A percentile compares a stretch with the other conserved stretches of the same genome.
These are phyloP conservation scores for Drosophila imparisetae DNA, from an alignment of 2,888 invertebrate species.

Conservation along the genomic window DNA sequence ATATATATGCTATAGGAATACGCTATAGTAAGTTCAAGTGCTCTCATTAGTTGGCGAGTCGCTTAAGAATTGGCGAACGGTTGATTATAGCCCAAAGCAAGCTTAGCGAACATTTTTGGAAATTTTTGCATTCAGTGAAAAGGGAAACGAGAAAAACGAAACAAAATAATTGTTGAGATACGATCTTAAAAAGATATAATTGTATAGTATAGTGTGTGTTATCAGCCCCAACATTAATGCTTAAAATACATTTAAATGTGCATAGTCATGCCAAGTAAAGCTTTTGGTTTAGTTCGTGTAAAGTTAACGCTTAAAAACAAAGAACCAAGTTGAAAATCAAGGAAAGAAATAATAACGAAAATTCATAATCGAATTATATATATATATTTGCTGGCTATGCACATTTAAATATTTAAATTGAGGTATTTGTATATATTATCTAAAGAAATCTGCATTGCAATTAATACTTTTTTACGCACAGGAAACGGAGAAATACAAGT, in stretches of 20 bases:
- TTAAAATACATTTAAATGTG: slow-evolving; percentile 36
- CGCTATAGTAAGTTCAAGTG: slow-evolving; percentile 32
- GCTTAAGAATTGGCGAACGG: slow-evolving; percentile 6
- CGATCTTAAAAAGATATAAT: slow-evolving; percentile 1
- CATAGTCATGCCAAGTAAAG: slow-evolving; percentile 19
- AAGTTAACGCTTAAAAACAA: background rate
- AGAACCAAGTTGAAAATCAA: background rate
- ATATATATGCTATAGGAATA: slow-evolving; percentile 27
- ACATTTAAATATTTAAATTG: slow-evolving; percentile 50
- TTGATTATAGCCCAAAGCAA: slow-evolving; percentile 2
- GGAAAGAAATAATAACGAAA: background rate
- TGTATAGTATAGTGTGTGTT: background rate
- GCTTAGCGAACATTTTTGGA: slow-evolving; percentile 19
- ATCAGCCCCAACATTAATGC: slow-evolving; percentile 14
- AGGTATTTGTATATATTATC: slow-evolving; percentile 31
- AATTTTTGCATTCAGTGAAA: background rate
- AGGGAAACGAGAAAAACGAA: background rate
- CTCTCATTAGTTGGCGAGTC: slow-evolving; percentile 11
- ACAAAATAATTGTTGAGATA: slow-evolving; percentile 1
- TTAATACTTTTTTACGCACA: slow-evolving; percentile 22
- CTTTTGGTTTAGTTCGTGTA: slow-evolving; percentile 7
- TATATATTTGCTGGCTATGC: slow-evolving; percentile 16
- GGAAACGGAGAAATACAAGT: slow-evolving; percentile 8
- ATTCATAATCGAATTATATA: background rate
- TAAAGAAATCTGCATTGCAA: slow-evolving; percentile 24